Percentiles rank a stretch among this genome's conserved stretches.
Conservation (phyloP, 1,140 invertebrate species). For the Meloidogyne hapla region DNA sequence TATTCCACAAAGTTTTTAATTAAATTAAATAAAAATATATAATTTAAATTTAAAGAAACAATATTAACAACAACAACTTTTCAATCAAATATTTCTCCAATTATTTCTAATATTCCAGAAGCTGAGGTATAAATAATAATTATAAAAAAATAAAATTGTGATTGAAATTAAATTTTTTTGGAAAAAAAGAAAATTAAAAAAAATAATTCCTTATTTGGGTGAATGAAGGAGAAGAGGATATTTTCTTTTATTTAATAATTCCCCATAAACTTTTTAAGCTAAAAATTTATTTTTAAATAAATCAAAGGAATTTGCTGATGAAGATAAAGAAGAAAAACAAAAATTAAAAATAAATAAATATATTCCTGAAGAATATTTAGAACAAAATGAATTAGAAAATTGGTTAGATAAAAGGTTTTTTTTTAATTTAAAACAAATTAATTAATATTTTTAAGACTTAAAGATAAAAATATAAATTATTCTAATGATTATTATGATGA, state of each 20-base stretch:
- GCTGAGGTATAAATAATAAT: background rate
- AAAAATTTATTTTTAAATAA: no score
- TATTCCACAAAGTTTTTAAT: no score
- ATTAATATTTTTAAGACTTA: background rate
- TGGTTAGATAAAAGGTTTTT: slow-evolving; percentile 5
- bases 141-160: no score
- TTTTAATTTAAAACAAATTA: background rate
- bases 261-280: no score
- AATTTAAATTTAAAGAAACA: no score
- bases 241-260: no score
- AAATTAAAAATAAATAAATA: background rate
- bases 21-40: background rate
- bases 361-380: background rate
- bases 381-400: background rate
- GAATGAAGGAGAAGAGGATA: no score
- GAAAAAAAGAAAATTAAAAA: no score
- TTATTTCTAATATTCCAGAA: slow-evolving; percentile 5
- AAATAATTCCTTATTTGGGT: no score
- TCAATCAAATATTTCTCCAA: background rate
- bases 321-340: background rate
- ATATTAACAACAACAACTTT: background rate
- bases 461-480: background rate
- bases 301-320: slow-evolving; percentile 1
- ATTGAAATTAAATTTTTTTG: no score
- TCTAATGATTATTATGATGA: background rate